A percentile compares a stretch with the other conserved stretches of the same genome.
phyloP scores from a whole-genome alignment of 2,888 invertebrate species.

The Villa cingulata region DNA sequence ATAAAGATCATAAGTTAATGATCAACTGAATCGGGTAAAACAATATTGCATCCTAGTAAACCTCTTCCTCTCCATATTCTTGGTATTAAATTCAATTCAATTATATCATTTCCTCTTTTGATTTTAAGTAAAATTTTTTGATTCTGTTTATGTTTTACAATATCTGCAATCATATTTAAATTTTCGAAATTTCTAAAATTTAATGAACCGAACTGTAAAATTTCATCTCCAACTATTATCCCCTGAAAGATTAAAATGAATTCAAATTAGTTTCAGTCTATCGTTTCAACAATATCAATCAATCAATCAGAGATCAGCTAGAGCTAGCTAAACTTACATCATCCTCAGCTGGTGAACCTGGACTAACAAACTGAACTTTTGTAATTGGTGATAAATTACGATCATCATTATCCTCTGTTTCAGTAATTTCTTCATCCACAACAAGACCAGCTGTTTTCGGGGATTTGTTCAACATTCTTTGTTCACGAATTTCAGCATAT shows the following conservation, averaged over 20 bases:
- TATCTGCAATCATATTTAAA: slow-evolving; percentile 50
- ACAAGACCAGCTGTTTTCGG: slow-evolving; percentile 20
- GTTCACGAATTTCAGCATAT: slow-evolving; percentile 36
- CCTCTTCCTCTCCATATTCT: slow-evolving; percentile 66
- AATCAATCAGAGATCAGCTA: too few species aligned
- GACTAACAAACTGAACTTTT: slow-evolving; percentile 54
- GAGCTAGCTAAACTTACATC: too few species aligned
- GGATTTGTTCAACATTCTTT: slow-evolving; percentile 13
- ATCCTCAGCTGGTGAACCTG: slow-evolving; percentile 68
- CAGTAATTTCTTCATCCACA: slow-evolving; percentile 15
- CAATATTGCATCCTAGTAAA: slow-evolving; percentile 58
- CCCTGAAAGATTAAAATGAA: slow-evolving; percentile 42
- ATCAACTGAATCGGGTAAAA: slow-evolving; percentile 25
- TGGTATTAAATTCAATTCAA: slow-evolving; percentile 51
- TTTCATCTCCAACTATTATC: slow-evolving; percentile 50
- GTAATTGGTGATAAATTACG: slow-evolving; percentile 42
- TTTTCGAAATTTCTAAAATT: slow-evolving; percentile 54
- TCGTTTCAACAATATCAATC: too few species aligned
- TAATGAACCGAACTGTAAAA: slow-evolving; percentile 66
- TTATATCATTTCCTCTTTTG: slow-evolving; percentile 36
- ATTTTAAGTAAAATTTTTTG: slow-evolving; percentile 40
- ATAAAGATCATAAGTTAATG: too few species aligned
- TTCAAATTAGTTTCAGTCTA: too few species aligned
- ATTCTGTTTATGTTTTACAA: slow-evolving; percentile 50
- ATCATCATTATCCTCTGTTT: background rate